A percentile compares a stretch with the other conserved stretches of the same genome.
Evolutionary conservation across 2,888 invertebrate species (phyloP).

Genomic region (Scaptomyza polygonia): DNA sequence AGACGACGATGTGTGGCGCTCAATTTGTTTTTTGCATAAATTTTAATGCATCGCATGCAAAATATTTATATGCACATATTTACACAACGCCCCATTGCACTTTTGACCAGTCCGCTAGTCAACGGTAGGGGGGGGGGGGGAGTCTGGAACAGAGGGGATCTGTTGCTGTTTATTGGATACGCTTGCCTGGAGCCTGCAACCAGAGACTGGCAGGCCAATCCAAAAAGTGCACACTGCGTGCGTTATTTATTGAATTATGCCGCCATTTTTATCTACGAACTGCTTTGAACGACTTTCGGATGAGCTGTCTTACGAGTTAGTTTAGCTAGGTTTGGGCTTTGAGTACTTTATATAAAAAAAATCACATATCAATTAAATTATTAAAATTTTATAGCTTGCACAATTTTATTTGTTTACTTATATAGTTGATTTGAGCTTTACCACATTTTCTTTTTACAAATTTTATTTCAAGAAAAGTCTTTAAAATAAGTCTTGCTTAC

Average conservation of each 20-base stretch:
- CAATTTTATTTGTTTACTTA: background rate
- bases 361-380: too few species aligned
- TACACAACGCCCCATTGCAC: conserved; percentile 73
- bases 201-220: conserved; percentile 27
- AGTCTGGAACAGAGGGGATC: background rate
- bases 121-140: too few species aligned
- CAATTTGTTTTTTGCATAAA: conserved; percentile 70
- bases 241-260: conserved; percentile 46
- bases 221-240: conserved; percentile 24
- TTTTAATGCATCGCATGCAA: conserved; percentile 70
- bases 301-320: conserved; percentile 18
- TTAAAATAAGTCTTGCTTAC: background rate
- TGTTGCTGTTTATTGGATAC: conserved; percentile 47
- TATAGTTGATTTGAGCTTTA: background rate
- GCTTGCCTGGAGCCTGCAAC: conserved; percentile 47
- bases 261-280: conserved; percentile 21
- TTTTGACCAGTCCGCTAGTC: conserved; percentile 31
- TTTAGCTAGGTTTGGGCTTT: too few species aligned
- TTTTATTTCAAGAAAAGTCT: background rate
- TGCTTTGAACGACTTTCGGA: conserved; percentile 18
- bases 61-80: conserved; percentile 74
- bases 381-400: background rate
- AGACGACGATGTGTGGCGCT: conserved; percentile 8
- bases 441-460: background rate
- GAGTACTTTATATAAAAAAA: background rate